Conservation (phyloP, 1,140 invertebrate genomes). For the Mizuhopecten yessoensis region DNA sequence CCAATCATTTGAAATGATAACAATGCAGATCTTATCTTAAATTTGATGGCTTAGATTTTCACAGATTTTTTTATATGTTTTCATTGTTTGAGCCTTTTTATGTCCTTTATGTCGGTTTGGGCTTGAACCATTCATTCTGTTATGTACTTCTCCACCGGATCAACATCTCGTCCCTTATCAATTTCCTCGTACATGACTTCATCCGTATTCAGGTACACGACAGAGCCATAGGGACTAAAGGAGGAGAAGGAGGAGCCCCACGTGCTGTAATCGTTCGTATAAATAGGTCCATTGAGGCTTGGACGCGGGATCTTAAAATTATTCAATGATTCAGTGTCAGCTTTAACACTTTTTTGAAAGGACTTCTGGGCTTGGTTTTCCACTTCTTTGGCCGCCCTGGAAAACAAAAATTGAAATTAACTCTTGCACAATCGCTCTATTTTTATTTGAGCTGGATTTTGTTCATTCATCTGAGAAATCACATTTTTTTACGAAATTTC, state of each 20-base stretch:
- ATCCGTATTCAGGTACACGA: not conserved
- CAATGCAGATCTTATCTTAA: no score
- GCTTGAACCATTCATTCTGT: not conserved
- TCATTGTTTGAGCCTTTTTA: no score
- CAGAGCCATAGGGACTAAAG: not conserved
- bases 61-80: no score
- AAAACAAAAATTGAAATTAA: no score
- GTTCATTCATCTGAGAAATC: no score
- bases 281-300: not conserved
- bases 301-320: not conserved
- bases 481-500: no score
- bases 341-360: not conserved
- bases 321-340: not conserved
- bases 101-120: not conserved
- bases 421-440: no score
- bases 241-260: not conserved
- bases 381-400: not conserved
- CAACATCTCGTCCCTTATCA: not conserved
- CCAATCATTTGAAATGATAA: no score
- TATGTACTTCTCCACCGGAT: not conserved
- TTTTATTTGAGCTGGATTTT: no score
- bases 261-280: not conserved
- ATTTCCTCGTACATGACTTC: conserved; percentile 23
- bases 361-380: not conserved
- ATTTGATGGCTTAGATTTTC: no score